phyloP scores from a whole-genome alignment of 2,113 vertebrate genomes.

The Psettodes erumei region DNA sequence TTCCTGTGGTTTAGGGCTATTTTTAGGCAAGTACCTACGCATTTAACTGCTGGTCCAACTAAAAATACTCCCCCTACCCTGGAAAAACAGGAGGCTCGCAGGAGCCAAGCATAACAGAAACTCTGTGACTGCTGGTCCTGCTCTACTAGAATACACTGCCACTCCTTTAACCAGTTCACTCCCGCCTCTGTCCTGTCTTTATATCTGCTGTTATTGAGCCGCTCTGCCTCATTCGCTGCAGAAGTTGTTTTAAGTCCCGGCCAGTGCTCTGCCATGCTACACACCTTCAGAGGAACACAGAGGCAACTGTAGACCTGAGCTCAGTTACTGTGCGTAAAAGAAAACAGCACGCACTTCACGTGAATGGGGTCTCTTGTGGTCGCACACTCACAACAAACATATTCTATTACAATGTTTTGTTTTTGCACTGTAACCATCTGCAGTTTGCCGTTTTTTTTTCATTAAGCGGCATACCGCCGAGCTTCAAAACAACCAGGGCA shows the following conservation, averaged over 20 bases:
- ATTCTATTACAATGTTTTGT: conserved; percentile 76
- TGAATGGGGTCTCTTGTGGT: conserved; percentile 77
- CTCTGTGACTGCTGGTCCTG: conserved; percentile 62
- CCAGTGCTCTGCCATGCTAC: conserved; percentile 44
- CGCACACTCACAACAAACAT: conserved; percentile 72
- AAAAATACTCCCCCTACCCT: conserved; percentile 79
- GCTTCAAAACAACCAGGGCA: conserved; percentile 70
- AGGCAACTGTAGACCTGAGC: conserved; percentile 68
- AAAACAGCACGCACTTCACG: conserved; percentile 58
- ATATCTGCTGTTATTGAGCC: conserved; percentile 53
- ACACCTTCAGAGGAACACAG: conserved; percentile 67
- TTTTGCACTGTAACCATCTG: conserved; percentile 65
- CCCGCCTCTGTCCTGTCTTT: conserved; percentile 63
- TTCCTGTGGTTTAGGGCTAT: conserved; percentile 80
- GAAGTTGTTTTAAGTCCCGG: conserved; percentile 76
- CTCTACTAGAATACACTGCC: conserved; percentile 70
- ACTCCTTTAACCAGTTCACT: conserved; percentile 66
- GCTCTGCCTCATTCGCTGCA: conserved; percentile 50
- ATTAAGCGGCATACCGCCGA: conserved; percentile 61
- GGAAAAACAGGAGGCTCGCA: conserved; percentile 79
- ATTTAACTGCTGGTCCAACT: conserved; percentile 79
- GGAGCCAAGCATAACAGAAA: conserved; percentile 80
- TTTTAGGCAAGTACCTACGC: conserved; percentile 79
- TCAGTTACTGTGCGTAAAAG: conserved; percentile 62
- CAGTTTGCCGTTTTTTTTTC: conserved; percentile 51